Evolutionary conservation across 2,797 vertebrate genomes (phyloP).

Genomic region (Thaleichthys pacificus): DNA sequence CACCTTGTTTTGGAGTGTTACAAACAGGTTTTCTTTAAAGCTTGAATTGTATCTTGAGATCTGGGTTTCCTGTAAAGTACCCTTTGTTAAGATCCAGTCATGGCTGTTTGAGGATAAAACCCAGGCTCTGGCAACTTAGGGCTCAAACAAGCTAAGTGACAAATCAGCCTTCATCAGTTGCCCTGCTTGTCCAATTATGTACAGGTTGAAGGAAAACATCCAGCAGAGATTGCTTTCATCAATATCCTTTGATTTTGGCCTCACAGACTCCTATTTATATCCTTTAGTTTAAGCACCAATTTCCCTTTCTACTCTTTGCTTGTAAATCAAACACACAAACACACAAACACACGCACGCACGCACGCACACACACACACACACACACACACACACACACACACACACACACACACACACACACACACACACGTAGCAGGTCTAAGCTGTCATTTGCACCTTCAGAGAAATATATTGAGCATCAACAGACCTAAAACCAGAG

Average conservation of each 20-base stretch:
- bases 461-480: background rate
- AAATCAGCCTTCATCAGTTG: background rate
- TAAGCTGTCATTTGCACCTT: too few relatives aligned
- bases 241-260: slow-evolving; percentile 25
- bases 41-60: too few relatives aligned
- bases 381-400: too few relatives aligned
- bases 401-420: too few relatives aligned
- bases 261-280: background rate
- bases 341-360: too few relatives aligned
- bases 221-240: slow-evolving; percentile 15
- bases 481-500: slow-evolving; percentile 3
- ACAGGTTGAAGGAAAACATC: slow-evolving; percentile 16
- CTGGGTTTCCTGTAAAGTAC: too few relatives aligned
- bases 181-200: slow-evolving; percentile 23
- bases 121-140: background rate
- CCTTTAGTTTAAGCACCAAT: background rate
- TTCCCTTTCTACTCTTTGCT: too few relatives aligned
- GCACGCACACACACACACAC: too few relatives aligned
- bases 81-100: too few relatives aligned
- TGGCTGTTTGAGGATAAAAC: background rate
- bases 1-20: background rate
- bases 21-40: too few relatives aligned
- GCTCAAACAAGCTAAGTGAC: background rate
- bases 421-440: too few relatives aligned
- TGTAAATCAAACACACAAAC: too few relatives aligned